Base-by-base conservation (phyloP, 2,113 vertebrate species). In the Glaucidium brasilianum region DNA sequence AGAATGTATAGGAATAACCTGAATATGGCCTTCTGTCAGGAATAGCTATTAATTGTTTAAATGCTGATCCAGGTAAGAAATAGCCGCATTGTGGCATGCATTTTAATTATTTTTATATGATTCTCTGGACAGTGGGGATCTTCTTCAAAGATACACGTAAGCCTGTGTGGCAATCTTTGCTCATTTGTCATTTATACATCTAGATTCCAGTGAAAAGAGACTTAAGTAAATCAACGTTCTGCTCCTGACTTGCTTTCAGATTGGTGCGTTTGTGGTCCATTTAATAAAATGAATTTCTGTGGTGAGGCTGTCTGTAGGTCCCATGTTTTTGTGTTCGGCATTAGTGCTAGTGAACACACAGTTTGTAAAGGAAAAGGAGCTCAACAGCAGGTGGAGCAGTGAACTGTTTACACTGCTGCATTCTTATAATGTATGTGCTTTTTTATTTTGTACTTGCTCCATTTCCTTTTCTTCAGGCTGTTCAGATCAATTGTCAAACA, bases 351-450 rank as follows among this genome's bases (percentile, higher is more conserved):
- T 39, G 21, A 72, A 34, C 0, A 0, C 20, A 20, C 35, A 30
- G 17, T 59, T 63, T 30, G 30, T 59, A 68, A 73, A 84, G 53
- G 66, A 68, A 84, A 85, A 95, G 50, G 53, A 89, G 89, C 87
- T 55, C 86, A 63, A 87, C 89, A 94, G 92, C 89, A 97, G 94
- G 82, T 96, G 96, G 97, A 97, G 91, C 89, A 97, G 50, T 55
- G 81, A 90, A 90, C 86, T 90, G 12, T 91, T 90, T 90, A 35
- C 62, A 43, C 72, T 1, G 0, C 41, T 55, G 45, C 53, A 30
- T 94, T 47, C 12, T 64, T 71, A 14, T 32, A 35, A 8, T 43
- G 15, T n/a, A 13, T 52, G 22, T 37, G 45, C 17, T 66, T 78
- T 35, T 66, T 75, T 59, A 23, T 63, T 85, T 91, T 67, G 32